Conservation (phyloP, 2,797 vertebrate genomes). For the Gallirallus australis region DNA sequence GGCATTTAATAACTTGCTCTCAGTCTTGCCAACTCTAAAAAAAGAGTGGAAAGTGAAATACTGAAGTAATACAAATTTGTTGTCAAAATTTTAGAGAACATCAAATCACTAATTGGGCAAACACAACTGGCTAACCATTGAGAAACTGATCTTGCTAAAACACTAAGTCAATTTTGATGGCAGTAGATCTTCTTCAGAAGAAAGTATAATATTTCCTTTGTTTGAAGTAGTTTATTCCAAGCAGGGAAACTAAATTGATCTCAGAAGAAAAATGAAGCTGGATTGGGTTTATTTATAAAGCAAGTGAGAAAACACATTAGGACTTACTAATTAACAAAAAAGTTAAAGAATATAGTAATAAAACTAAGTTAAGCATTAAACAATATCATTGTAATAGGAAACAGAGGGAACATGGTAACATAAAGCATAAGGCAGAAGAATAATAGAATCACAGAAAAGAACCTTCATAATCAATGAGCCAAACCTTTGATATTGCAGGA, state of each 20-base stretch:
- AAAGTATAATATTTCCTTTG: background rate
- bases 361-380: background rate
- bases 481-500: background rate
- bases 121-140: background rate
- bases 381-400: background rate
- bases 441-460: background rate
- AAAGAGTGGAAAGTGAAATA: background rate
- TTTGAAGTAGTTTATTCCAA: background rate
- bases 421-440: background rate
- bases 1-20: background rate
- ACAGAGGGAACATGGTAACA: background rate
- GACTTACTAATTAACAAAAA: background rate
- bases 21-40: background rate
- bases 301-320: background rate
- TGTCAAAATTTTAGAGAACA: background rate
- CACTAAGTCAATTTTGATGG: background rate
- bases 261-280: background rate
- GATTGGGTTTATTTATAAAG: background rate
- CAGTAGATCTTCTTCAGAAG: background rate
- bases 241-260: background rate
- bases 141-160: background rate
- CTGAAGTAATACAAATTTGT: background rate
- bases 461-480: background rate
- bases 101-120: background rate
- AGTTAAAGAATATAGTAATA: background rate